Evolutionary conservation across 2,888 invertebrate species (phyloP), one percentile per base, ranked within the genome.

Genomic region (Acrocyrtus sp.): DNA sequence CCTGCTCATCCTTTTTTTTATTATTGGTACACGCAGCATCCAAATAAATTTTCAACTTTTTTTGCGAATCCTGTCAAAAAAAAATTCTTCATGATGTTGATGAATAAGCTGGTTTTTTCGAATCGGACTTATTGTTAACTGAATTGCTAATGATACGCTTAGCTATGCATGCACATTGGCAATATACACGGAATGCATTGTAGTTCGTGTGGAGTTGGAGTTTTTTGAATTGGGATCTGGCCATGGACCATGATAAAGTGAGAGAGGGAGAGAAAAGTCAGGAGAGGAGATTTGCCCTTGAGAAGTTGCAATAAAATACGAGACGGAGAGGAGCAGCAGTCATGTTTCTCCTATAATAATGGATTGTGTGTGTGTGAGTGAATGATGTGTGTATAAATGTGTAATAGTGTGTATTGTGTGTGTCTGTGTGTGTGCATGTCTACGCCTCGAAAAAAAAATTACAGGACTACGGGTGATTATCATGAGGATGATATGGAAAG

Each of bases 261-360:
- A 45, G 5, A n/a, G 5, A n/a, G 12, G 17, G 8, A n/a, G 8
- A 45, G 17, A 10, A 45, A 45, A 15, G 45, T 5, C 17, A n/a
- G 12, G 45, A 17, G 5, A 5, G 54, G 54, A 65, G 63, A 65
- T 65, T 65, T 65, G 63, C 63, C 63, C 63, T 65, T 65, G 63
- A 65, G 54, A 65, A 65, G 48, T 51, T 65, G 53, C 62, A 62
- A 62, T 62, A 62, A 62, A 62, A 62, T 62, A 26, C 50, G 50
- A 47, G n/a, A n/a, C n/a, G n/a, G n/a, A n/a, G n/a, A n/a, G n/a
- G n/a, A n/a, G n/a, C n/a, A n/a, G n/a, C n/a, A n/a, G n/a, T n/a
- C n/a, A n/a, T n/a, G n/a, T n/a, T n/a, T n/a, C n/a, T n/a, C n/a
- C 41, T 39, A 41, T 22, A 41, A 41, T 57, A 27, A 29, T 60